Evolutionary conservation across 2,113 vertebrate species (phyloP).

Genomic region (Chloebia gouldiae): DNA sequence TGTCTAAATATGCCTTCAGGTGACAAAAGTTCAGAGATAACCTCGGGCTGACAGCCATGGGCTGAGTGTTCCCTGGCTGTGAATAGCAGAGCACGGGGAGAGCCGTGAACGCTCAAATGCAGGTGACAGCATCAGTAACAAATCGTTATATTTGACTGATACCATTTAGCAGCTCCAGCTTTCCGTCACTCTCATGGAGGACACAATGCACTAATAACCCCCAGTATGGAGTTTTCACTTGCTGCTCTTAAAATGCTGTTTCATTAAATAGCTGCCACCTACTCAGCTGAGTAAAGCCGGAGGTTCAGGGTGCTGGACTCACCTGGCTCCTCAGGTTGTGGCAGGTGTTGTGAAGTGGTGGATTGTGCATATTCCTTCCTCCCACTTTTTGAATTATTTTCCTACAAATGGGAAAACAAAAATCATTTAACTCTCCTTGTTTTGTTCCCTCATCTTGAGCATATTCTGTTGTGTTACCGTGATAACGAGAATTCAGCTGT

Average conservation of each 20-base stretch:
- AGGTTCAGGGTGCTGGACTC: neutral
- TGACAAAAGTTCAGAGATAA: conserved; percentile 12
- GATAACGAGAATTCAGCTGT: neutral
- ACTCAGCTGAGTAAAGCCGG: neutral
- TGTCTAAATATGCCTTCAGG: neutral
- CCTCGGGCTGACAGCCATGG: neutral
- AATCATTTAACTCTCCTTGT: neutral
- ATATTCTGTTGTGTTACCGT: neutral
- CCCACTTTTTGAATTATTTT: neutral
- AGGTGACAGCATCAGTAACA: conserved; percentile 6
- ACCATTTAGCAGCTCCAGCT: conserved; percentile 22
- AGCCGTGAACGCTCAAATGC: neutral
- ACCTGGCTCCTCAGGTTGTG: neutral
- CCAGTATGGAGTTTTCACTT: neutral
- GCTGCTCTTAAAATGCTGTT: neutral
- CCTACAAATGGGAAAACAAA: neutral
- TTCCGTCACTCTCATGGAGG: neutral
- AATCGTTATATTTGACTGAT: neutral
- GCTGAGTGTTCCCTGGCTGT: neutral
- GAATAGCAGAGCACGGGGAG: neutral
- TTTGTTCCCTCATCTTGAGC: neutral
- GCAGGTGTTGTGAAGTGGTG: neutral
- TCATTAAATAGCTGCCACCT: conserved; percentile 7
- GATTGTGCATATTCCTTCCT: neutral
- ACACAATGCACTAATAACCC: neutral